Evolutionary conservation across 2,113 vertebrate genomes (phyloP), one percentile per base, ranked within the genome.

Genomic region (Physeter macrocephalus): DNA sequence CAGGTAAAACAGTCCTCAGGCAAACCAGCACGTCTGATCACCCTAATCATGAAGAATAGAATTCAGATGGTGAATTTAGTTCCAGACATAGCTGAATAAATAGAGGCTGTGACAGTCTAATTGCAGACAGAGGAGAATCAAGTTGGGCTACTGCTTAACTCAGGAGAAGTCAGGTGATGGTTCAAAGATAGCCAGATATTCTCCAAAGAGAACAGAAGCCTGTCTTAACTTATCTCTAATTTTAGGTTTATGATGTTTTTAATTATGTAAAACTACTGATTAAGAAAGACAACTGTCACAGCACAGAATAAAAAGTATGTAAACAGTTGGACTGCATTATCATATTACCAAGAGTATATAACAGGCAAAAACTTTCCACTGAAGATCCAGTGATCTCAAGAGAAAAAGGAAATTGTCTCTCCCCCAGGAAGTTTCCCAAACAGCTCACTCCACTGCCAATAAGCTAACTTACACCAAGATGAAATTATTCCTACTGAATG

Each of bases 221-320:
- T 95, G 86, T 93, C 84, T 94, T 49, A 75, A 43, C 41, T 46
- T 85, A 27, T 87, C 72, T 96, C 78, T 97, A 96, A 95, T 90
- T 96, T 96, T 96, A 93, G 62, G 23, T 39, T 95, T 88, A 87
- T 41, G 12, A 57, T 92, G 20, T 67, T 93, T 94, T 96, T 75
- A 80, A 97, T 92, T 97, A 95, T 92, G 74, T 87, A 80, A 90
- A 96, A 85, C 29, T 84, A 93, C 43, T 98, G 78, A 96, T 92
- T 92, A 97, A 95, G 43, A 98, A 97, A 97, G 49, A 93, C 72
- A 97, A 90, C 77, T 89, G 82, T 97, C 87, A 95, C 17, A 93
- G 67, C 27, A 96, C 36, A n/a, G 90, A 96, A 96, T 96, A 80
- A 96, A 85, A 97, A 69, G 8, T 64, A 80, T 85, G n/a, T 90